These are phyloP conservation scores for Acanthoscelides obtectus DNA, from an alignment of 2,888 invertebrate species.

Conservation along the genomic window DNA sequence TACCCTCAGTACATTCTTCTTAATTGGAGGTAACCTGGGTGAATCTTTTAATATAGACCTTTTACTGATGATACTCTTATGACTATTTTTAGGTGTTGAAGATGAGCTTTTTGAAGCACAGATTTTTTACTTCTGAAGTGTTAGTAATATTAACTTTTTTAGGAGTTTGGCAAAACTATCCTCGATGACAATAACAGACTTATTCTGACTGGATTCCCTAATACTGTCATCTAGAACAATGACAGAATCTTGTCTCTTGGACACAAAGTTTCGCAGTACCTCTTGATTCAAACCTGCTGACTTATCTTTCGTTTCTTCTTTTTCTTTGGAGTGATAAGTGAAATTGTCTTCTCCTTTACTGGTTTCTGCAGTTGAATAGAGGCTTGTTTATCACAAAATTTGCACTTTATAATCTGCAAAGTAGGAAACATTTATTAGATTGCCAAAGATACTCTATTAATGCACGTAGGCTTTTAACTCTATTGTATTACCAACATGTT, in stretches of 20 bases:
- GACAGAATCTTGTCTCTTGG: neutral
- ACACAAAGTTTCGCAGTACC: neutral
- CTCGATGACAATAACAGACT: neutral
- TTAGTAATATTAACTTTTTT: too few species aligned
- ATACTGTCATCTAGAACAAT: neutral
- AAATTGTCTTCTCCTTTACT: neutral
- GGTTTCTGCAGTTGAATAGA: neutral
- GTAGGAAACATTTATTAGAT: too few species aligned
- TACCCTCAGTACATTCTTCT: neutral
- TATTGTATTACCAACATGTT: slow-evolving; percentile 16
- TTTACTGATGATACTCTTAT: neutral
- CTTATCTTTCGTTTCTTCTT: slow-evolving; percentile 12
- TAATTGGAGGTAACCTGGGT: neutral
- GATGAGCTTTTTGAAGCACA: neutral
- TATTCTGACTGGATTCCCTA: neutral
- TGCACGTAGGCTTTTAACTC: too few species aligned
- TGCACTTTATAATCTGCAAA: slow-evolving; percentile 9
- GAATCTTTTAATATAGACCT: neutral
- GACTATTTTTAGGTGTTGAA: neutral
- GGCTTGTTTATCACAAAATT: slow-evolving; percentile 10
- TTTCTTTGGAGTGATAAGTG: neutral
- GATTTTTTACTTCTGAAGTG: too few species aligned
- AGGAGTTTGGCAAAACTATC: neutral
- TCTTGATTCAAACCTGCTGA: slow-evolving; percentile 9
- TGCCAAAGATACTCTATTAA: too few species aligned